Percentiles rank a stretch among this genome's conserved stretches.
phyloP scores from a whole-genome alignment of 2,797 vertebrate species.

The Dendrocincla fuliginosa region DNA sequence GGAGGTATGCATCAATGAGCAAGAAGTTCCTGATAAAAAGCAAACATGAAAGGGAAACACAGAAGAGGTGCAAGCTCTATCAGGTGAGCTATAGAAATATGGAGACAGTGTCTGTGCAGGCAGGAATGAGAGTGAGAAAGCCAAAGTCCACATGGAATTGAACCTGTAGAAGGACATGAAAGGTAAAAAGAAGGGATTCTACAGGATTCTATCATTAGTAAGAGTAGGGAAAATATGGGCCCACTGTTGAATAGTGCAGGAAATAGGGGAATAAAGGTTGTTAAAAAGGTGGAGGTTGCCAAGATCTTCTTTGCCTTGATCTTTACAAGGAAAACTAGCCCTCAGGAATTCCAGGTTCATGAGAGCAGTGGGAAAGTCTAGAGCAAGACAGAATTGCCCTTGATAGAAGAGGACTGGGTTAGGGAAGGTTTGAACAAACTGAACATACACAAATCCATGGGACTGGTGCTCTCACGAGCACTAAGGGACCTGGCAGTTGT shows the following conservation, averaged over 20 bases:
- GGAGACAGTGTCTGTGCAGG: background rate
- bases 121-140: background rate
- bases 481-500: background rate
- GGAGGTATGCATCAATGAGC: background rate
- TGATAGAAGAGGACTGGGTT: rapidly evolving
- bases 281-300: background rate
- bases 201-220: background rate
- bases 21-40: background rate
- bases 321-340: background rate
- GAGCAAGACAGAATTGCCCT: background rate
- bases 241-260: background rate
- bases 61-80: background rate
- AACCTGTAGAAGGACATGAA: background rate
- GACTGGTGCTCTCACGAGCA: background rate
- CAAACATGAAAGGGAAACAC: background rate
- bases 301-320: background rate
- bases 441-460: background rate
- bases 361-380: background rate
- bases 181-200: background rate
- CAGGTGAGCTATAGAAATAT: background rate
- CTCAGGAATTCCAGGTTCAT: background rate
- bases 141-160: background rate
- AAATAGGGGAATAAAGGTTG: background rate
- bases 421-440: background rate
- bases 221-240: background rate